Percentiles rank a stretch among this genome's conserved stretches.
These are phyloP conservation scores for Cydia strobilella DNA, from an alignment of 1,140 invertebrate species.

Conservation along the genomic window DNA sequence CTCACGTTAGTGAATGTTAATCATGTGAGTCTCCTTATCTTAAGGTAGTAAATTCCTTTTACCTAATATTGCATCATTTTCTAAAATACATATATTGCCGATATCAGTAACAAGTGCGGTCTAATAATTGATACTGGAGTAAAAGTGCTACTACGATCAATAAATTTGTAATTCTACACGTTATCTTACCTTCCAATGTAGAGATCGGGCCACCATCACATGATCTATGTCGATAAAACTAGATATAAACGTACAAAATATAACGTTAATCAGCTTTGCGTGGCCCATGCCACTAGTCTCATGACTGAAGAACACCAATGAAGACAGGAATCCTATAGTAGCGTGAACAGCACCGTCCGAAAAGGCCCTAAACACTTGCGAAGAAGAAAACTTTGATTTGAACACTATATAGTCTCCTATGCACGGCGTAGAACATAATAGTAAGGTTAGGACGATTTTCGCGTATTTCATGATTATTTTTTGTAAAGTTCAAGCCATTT, in stretches of 20 bases:
- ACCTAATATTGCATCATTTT: no score
- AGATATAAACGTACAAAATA: constrained; percentile 59
- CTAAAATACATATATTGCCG: no score
- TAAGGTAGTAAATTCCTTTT: no score
- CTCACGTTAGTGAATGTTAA: no score
- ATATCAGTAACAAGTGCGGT: no score
- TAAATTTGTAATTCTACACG: background rate
- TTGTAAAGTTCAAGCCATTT: constrained; percentile 9
- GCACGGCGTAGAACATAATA: constrained; percentile 47
- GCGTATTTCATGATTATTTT: constrained; percentile 48
- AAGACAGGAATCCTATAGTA: constrained; percentile 53
- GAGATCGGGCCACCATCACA: constrained; percentile 58
- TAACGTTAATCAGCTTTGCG: constrained; percentile 48
- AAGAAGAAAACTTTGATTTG: constrained; percentile 56
- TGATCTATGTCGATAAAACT: constrained; percentile 66
- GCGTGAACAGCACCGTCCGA: constrained; percentile 57
- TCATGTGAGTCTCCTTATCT: no score
- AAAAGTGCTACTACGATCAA: no score
- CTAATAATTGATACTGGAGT: no score
- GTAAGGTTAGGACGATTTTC: constrained; percentile 48
- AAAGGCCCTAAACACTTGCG: constrained; percentile 52
- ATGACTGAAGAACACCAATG: constrained; percentile 57
- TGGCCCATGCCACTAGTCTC: constrained; percentile 44
- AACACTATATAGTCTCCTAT: constrained; percentile 64
- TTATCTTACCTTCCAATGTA: constrained; percentile 60